Evolutionary conservation across 2,797 vertebrate species (phyloP), one percentile per base, ranked within the genome.

Genomic region (Lophotriccus pileatus): DNA sequence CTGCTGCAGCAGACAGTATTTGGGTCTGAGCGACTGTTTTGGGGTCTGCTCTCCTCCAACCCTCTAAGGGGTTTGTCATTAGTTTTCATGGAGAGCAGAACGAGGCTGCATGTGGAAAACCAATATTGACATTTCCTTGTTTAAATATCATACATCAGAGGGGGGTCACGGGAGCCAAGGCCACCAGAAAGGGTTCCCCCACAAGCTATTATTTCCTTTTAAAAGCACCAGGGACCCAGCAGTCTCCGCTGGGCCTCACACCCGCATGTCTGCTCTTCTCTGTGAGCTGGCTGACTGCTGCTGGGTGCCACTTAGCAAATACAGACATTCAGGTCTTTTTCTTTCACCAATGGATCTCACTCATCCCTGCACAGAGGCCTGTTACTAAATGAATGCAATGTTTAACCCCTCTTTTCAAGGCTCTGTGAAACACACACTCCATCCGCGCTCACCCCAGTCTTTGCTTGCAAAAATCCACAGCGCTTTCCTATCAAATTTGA

Each of bases 101-200:
- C 10, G 25, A 88, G 82, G 76, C 89, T 92, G 46, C 32, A 24
- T 74, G 88, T 91, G 59, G 79, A 95, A 95, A 96, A 84, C 92
- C 89, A 95, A 93, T 96, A 95, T 88, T 95, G 92, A 94, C 92
- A 88, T 87, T 87, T 82, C 91, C 92, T 87, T 95, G 90, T 96
- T 96, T 96, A 95, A 96, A 97, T 97, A 96, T 95, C 95, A 89
- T 97, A 95, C 87, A 94, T 95, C 87, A 96, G 89, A 95, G 63
- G 68, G 58, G 89, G 95, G 93, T 96, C 89, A 92, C 23, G 0
- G 89, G 73, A 94, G 91, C 91, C 94, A 93, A 93, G 91, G 93
- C 94, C 94, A 92, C 82, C 79, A 94, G 89, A 94, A 97, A 44
- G 87, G 87, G 89, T 89, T 91, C 92, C 76, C 92, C 95, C 94